These are phyloP conservation scores for Tryphoninae sp. DNA, from an alignment of 2,888 invertebrate species.

Conservation along the genomic window DNA sequence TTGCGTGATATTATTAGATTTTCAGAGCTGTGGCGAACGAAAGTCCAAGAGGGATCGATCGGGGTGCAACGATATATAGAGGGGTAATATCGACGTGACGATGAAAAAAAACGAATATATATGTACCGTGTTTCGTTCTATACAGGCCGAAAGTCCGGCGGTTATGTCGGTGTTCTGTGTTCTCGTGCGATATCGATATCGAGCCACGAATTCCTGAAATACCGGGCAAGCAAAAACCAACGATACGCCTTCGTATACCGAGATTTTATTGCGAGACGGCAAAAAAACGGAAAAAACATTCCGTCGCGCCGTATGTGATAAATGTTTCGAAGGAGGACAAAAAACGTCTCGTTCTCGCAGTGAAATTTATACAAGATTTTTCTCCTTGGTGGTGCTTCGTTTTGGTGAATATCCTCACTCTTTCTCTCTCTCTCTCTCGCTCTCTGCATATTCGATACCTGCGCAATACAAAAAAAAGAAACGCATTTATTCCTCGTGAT, in stretches of 20 bases:
- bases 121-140: conserved; percentile 2
- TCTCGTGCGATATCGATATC: conserved; percentile 27
- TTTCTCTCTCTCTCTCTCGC: not conserved
- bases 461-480: not conserved
- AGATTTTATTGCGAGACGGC: not conserved
- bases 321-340: no score
- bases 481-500: not conserved
- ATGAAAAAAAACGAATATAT: conserved; percentile 18
- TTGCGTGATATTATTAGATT: conserved; percentile 59
- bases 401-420: no score
- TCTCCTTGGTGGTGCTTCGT: no score
- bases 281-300: not conserved
- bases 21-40: conserved; percentile 30
- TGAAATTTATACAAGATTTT: no score
- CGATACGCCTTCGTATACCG: not conserved
- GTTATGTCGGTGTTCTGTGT: conserved; percentile 1
- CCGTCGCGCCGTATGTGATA: not conserved
- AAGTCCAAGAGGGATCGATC: conserved; percentile 53
- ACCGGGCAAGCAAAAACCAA: conserved; percentile 26
- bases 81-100: conserved; percentile 35
- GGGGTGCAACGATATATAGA: conserved; percentile 38
- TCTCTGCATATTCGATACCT: not conserved
- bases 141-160: conserved; percentile 2
- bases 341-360: no score
- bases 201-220: conserved; percentile 55